Conservation (phyloP, 2,797 vertebrate genomes). For the Oreochromis grahami region DNA sequence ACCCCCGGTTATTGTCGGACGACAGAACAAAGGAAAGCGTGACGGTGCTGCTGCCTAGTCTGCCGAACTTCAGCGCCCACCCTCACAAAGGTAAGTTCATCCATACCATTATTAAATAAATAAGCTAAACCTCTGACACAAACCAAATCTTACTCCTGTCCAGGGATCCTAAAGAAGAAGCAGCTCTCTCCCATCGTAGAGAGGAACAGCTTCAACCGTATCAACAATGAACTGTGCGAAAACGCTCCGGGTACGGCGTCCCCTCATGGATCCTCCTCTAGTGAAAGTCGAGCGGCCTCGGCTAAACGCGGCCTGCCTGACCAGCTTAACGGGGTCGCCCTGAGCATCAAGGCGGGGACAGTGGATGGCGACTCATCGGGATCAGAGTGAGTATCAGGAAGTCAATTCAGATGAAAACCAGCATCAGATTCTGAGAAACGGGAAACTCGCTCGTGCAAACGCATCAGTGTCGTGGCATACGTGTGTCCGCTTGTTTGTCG, state of each 20-base stretch:
- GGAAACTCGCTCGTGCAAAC: neutral
- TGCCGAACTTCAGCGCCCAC: constrained; percentile 73
- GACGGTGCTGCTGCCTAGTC: constrained; percentile 64
- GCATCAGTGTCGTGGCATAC: neutral
- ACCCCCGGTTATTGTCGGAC: constrained; percentile 31
- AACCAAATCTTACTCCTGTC: neutral
- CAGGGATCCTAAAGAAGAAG: constrained; percentile 94
- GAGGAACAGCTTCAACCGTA: constrained; percentile 78
- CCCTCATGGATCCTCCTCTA: constrained; percentile 78
- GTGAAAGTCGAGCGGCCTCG: constrained; percentile 61
- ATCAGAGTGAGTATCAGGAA: constrained; percentile 87
- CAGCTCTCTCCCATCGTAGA: constrained; percentile 86
- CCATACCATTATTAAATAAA: neutral
- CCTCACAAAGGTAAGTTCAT: constrained; percentile 83
- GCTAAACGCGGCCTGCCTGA: constrained; percentile 74
- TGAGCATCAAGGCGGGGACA: constrained; percentile 85
- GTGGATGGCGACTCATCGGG: constrained; percentile 91
- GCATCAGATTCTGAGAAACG: neutral
- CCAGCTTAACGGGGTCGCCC: constrained; percentile 81
- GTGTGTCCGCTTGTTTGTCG: neutral
- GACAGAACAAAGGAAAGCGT: constrained; percentile 50
- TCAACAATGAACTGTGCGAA: constrained; percentile 77
- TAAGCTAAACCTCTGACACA: neutral
- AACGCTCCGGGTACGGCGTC: constrained; percentile 63
- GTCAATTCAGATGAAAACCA: neutral